Percentiles rank a stretch among this genome's conserved stretches.
phyloP scores from a whole-genome alignment of 2,888 invertebrate species.

The Cheilosia scutellata region DNA sequence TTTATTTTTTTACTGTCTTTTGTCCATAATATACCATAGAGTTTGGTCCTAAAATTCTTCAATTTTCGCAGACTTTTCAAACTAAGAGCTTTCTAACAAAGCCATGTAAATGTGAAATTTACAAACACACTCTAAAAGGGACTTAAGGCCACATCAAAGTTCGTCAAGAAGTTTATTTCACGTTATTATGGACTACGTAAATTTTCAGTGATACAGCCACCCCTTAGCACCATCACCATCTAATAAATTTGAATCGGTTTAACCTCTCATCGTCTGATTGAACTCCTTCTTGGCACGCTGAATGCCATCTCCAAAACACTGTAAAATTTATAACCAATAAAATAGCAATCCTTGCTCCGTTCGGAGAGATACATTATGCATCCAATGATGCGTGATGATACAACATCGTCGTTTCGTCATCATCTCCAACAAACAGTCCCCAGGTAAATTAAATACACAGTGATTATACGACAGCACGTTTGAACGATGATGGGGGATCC shows the following conservation, averaged over 20 bases:
- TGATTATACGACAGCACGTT: constrained; percentile 51
- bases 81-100: neutral
- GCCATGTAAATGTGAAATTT: neutral
- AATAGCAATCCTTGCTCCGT: neutral
- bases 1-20: too few species aligned
- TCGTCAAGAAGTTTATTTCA: neutral
- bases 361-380: constrained; percentile 29
- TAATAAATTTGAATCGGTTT: constrained; percentile 51
- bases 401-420: constrained; percentile 17
- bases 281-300: neutral
- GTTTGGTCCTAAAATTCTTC: too few species aligned
- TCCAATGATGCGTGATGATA: constrained; percentile 36
- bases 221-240: neutral
- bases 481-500: neutral
- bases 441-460: constrained; percentile 27
- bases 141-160: neutral
- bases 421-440: constrained; percentile 9
- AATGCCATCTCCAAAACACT: neutral
- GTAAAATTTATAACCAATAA: constrained; percentile 60
- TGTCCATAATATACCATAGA: too few species aligned
- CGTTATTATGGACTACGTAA: too few species aligned
- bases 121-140: neutral
- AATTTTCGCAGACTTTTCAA: too few species aligned
- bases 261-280: constrained; percentile 37
- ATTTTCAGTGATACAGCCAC: neutral